Evolutionary conservation across 1,140 invertebrate genomes (phyloP).

Genomic region (Lamellibrachia luymesi): DNA sequence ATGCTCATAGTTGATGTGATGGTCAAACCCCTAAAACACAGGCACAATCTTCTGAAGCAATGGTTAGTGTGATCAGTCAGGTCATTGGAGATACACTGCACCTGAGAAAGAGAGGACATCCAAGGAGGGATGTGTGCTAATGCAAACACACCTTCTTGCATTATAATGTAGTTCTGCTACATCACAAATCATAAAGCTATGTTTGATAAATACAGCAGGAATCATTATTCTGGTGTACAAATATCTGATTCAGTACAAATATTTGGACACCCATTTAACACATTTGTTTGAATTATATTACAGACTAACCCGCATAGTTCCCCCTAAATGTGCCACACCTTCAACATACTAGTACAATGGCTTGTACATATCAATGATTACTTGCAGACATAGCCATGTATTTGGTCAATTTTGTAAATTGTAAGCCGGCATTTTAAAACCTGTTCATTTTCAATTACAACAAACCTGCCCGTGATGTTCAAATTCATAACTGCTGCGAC

Average conservation of each 20-base stretch:
- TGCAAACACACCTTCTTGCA: neutral
- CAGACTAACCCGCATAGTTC: no score
- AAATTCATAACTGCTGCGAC: slow-evolving; percentile 53
- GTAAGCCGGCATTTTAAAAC: neutral
- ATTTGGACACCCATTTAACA: neutral
- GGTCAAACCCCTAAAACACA: slow-evolving; percentile 51
- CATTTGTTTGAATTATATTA: no score
- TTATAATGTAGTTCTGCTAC: no score
- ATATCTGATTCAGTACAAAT: neutral
- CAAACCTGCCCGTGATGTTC: slow-evolving; percentile 46
- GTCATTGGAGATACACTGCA: neutral
- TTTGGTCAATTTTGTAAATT: neutral
- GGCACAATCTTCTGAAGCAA: neutral
- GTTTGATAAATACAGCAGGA: neutral
- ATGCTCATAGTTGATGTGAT: slow-evolving; percentile 54
- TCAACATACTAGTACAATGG: neutral
- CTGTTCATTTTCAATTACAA: neutral
- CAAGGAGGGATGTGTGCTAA: neutral
- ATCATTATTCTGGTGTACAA: neutral
- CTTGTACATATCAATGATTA: neutral
- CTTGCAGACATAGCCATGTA: neutral
- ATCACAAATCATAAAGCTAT: neutral
- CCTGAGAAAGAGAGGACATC: no score
- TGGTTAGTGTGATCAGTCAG: neutral
- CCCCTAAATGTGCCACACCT: no score